A percentile compares a stretch with the other conserved stretches of the same genome.
These are phyloP conservation scores for Plebejus argus DNA, from an alignment of 2,888 invertebrate genomes.

Conservation along the genomic window DNA sequence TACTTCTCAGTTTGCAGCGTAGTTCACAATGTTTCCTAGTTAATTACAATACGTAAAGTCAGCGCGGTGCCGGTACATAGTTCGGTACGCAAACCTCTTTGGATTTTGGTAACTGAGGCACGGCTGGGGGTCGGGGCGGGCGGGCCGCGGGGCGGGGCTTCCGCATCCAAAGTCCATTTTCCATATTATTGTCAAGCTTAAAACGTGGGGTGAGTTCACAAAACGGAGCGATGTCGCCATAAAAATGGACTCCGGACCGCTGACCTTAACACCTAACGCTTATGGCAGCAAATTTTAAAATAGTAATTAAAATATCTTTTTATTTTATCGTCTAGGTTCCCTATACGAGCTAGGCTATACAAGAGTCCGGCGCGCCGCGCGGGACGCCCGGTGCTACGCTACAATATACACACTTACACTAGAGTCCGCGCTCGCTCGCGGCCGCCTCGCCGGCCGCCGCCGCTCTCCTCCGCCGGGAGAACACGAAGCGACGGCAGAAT, in stretches of 20 bases:
- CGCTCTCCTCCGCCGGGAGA: background rate
- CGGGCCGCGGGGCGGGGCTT: slow-evolving; percentile 24
- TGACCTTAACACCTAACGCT: slow-evolving; percentile 53
- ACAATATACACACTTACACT: slow-evolving; percentile 54
- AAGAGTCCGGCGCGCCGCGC: slow-evolving; percentile 46
- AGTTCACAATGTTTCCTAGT: slow-evolving; percentile 3
- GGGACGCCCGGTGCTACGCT: slow-evolving; percentile 30
- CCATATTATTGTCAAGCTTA: slow-evolving; percentile 45
- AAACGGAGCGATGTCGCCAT: slow-evolving; percentile 46
- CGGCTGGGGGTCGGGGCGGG: slow-evolving; percentile 3
- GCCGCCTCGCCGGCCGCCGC: slow-evolving; percentile 49
- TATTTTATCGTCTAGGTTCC: slow-evolving; percentile 61
- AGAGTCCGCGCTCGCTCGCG: slow-evolving; percentile 55
- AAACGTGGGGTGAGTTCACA: slow-evolving; percentile 37
- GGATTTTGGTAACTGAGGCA: slow-evolving; percentile 29
- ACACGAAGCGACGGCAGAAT: background rate
- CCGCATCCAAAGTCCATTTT: slow-evolving; percentile 41
- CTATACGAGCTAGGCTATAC: slow-evolving; percentile 62
- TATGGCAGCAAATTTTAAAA: slow-evolving; percentile 69
- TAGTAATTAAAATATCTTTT: slow-evolving; percentile 73
- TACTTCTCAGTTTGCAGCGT: slow-evolving; percentile 5
- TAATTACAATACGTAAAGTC: background rate
- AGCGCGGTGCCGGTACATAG: background rate
- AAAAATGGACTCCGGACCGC: slow-evolving; percentile 57
- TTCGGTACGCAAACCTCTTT: slow-evolving; percentile 22